These are phyloP conservation scores for Mellivora capensis DNA, from an alignment of 2,113 vertebrate genomes.

Conservation along the genomic window DNA sequence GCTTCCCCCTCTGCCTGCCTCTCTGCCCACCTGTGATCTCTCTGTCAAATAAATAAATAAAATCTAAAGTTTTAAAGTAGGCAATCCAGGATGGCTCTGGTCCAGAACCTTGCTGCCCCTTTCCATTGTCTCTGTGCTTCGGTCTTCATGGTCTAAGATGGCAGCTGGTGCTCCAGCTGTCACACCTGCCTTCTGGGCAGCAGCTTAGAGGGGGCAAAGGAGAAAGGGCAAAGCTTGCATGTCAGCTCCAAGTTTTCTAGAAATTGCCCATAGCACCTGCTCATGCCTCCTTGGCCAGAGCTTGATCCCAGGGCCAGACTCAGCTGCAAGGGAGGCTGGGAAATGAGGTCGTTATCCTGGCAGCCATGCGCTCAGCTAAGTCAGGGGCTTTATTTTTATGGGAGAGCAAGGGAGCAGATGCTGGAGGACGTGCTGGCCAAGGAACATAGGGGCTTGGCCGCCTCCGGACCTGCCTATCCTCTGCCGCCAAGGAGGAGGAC, in stretches of 20 bases:
- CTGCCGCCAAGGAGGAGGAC: neutral
- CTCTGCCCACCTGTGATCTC: no score
- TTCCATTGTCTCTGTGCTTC: neutral
- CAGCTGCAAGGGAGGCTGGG: neutral
- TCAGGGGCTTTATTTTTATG: neutral
- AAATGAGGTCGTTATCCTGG: neutral
- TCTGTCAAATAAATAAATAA: no score
- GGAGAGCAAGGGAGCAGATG: neutral
- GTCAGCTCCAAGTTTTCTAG: neutral
- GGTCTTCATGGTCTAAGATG: neutral
- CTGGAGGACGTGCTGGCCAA: accelerated
- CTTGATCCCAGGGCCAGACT: neutral
- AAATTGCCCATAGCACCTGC: neutral
- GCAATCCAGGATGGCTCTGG: neutral
- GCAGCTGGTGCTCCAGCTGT: neutral
- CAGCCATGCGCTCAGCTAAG: neutral
- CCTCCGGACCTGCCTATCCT: neutral
- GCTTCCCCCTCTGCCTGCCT: no score
- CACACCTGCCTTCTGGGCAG: neutral
- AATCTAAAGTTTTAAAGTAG: neutral
- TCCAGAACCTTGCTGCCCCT: neutral
- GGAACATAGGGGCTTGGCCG: accelerated
- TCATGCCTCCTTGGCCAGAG: neutral
- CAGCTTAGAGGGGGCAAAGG: neutral
- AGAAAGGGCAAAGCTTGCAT: neutral